Evolutionary conservation across 2,113 vertebrate genomes (phyloP), one percentile per base, ranked within the genome.

Genomic region (Miniopterus natalensis): DNA sequence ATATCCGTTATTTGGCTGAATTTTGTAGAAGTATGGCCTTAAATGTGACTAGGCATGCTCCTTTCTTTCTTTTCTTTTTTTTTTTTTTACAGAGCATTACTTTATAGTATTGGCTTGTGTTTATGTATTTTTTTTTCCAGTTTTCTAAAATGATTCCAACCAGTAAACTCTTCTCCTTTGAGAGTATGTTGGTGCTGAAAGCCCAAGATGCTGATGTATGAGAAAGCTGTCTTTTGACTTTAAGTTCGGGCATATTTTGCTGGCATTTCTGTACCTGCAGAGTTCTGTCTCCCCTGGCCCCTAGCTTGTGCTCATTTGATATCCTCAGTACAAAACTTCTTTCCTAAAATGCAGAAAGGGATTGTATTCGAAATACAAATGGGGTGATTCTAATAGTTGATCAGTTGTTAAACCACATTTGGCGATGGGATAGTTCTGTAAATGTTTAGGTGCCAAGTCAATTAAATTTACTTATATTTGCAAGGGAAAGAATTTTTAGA

Each of bases 1-100:
- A 95, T 29, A 66, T 65, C 47, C 31, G 78, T 96, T 95, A 94
- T 93, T 97, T 97, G 96, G 84, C 88, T 97, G 13, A 61, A 31
- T 80, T 20, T 53, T 96, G 70, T 78, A 88, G 92, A 97, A 81
- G 66, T 84, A 31, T 61, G 40, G 59, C 92, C 92, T 74, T 92
- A 84, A 75, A 92, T 88, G 84, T 96, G 65, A 78, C 51, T 79
- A 40, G 68, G 3, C 55, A 31, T 75, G 49, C 53, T 84, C 14
- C 29, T 13, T 88, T 36, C 36, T 36, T 36, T 36, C 36, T 36
- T 36, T 36, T 2, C 95, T 49, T 49, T 49, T 51, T 51, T 51
- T 51, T 51, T 51, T 51, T 63, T 73, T 45, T 27, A 45, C 47
- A 29, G 4, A 78, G 8, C 71, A 49, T 70, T 84, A 15, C 81